Percentiles rank a stretch among this genome's conserved stretches.
Conservation (phyloP, 2,888 invertebrate genomes). For the Rhaphigaster nebulosa region DNA sequence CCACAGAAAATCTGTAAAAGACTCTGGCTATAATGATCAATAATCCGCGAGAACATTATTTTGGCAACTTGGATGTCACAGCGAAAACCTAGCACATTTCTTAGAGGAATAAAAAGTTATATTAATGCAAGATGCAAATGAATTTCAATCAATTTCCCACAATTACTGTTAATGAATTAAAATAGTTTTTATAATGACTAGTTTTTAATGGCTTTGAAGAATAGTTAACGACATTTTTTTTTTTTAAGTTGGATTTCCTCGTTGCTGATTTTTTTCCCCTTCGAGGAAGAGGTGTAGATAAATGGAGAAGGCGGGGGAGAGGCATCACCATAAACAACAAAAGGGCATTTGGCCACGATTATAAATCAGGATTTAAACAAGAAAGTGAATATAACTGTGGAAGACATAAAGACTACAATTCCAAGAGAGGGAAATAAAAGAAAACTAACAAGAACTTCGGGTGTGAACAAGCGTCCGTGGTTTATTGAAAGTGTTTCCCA, state of each 20-base stretch:
- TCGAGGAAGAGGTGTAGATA: not conserved
- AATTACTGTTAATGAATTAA: no score
- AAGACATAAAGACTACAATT: conserved; percentile 12
- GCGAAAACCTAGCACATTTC: no score
- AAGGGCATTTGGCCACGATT: not conserved
- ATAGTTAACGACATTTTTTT: no score
- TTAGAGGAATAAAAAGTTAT: no score
- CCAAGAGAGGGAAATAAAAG: not conserved
- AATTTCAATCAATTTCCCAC: no score
- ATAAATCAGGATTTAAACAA: not conserved
- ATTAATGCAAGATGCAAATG: no score
- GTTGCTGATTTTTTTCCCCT: not conserved
- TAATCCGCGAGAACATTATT: no score
- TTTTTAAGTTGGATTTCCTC: not conserved
- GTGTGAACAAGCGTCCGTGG: conserved; percentile 32
- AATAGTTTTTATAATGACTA: no score
- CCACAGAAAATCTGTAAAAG: no score
- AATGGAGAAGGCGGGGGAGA: not conserved
- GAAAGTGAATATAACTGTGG: not conserved
- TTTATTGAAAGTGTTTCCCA: conserved; percentile 43
- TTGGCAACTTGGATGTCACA: no score
- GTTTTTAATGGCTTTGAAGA: no score
- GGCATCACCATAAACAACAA: not conserved
- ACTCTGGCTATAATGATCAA: no score
- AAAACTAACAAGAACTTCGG: conserved; percentile 22